These are phyloP conservation scores for Perodicticus potto DNA, from an alignment of 2,797 vertebrate species.

Conservation along the genomic window DNA sequence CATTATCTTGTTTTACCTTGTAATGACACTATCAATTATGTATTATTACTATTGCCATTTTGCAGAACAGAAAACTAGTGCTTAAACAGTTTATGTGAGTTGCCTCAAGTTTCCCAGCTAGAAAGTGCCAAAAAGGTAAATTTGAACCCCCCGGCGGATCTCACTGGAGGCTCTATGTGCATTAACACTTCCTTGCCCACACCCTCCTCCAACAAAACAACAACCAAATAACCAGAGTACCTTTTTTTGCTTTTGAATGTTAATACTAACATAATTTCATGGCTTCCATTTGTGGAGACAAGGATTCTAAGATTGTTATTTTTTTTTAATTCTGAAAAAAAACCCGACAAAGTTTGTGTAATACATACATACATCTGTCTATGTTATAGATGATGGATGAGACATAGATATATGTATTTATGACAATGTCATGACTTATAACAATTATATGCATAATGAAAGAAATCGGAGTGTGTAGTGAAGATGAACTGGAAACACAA, in stretches of 20 bases:
- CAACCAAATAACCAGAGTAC: background rate
- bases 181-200: background rate
- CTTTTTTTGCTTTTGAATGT: background rate
- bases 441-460: background rate
- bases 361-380: background rate
- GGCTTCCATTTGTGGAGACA: background rate
- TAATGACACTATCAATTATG: background rate
- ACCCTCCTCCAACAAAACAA: background rate
- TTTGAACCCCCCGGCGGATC: background rate
- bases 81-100: background rate
- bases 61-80: background rate
- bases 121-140: background rate
- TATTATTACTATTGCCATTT: background rate
- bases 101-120: background rate
- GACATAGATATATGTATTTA: background rate
- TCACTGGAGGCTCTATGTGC: background rate
- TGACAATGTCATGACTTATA: background rate
- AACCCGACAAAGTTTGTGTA: background rate
- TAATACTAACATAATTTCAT: background rate
- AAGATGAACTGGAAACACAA: background rate
- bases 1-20: background rate
- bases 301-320: background rate
- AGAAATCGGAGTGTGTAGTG: background rate
- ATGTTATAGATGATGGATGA: too few species aligned
- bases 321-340: constrained; percentile 36